These are phyloP conservation scores for Circaetus gallicus DNA, from an alignment of 2,113 vertebrate genomes.

Conservation along the genomic window DNA sequence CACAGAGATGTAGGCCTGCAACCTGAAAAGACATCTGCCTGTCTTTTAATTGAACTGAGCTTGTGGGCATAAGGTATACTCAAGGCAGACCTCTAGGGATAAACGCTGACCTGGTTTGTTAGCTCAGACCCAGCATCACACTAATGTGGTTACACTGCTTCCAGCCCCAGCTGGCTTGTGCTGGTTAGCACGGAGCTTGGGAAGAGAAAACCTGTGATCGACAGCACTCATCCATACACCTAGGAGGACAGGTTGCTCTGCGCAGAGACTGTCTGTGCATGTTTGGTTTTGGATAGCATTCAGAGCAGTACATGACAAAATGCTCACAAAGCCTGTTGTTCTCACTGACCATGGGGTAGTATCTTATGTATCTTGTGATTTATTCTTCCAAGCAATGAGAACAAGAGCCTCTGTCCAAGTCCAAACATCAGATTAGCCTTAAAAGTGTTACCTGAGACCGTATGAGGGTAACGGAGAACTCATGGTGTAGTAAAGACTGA, in stretches of 20 bases:
- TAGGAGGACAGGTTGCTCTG: not conserved
- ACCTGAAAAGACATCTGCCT: not conserved
- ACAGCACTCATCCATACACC: not conserved
- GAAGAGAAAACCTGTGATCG: not conserved
- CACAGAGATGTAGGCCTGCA: not conserved
- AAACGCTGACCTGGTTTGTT: not conserved
- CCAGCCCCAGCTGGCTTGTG: not conserved
- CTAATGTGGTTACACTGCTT: not conserved
- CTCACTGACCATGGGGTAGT: not conserved
- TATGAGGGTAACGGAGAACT: not conserved
- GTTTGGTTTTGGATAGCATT: not conserved
- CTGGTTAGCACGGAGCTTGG: not conserved
- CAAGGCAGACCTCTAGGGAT: not conserved
- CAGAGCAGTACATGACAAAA: not conserved
- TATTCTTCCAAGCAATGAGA: not conserved
- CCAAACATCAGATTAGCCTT: not conserved
- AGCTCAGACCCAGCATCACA: not conserved
- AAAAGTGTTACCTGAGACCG: not conserved
- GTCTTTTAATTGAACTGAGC: not conserved
- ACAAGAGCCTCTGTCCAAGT: not conserved
- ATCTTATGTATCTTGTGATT: not conserved
- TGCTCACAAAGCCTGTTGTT: not conserved
- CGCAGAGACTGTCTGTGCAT: not conserved
- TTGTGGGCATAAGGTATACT: not conserved
- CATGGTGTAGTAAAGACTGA: not conserved